Base-by-base conservation (phyloP, 1,140 invertebrate genomes). In the Drosophila grimshawi region DNA sequence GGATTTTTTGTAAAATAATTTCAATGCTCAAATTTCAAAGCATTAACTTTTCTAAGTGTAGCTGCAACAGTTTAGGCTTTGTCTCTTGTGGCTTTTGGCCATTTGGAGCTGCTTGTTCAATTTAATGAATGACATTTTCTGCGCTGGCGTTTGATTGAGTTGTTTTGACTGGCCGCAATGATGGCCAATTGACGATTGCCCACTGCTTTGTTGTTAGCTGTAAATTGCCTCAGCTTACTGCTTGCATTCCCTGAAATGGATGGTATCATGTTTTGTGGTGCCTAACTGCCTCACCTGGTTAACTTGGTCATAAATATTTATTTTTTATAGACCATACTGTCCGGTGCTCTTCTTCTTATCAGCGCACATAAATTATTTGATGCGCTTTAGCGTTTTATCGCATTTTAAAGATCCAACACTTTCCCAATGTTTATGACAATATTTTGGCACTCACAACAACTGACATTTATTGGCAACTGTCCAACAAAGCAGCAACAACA, bases 361-460 rank as follows among this genome's bases (percentile, higher is more conserved):
- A 72, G 32, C 6, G 5, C 46, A 29, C 83, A 88, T 86, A 88
- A 88, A 86, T 86, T 74, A 82, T 83, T 57, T 78, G 85, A 86
- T 83, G 83, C 83, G 83, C 83, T 77, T 86, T 82, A 86, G 79
- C 83, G 83, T 88, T 86, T 86, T 86, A 86, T 86, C 83, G 83
- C 83, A 81, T 37, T 88, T 86, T 86, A 80, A 86, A 86, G 68
- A 70, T 76, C 61, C 77, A 59, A 60, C 19, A 0, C 78, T 46
- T 37, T 33, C 29, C 8, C 65, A 45, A 81, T 77, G 80, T 80
- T 86, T 86, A 88, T 86, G 82, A 77, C 83, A 79, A 82, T 82
- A 82, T 86, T 86, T 86, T 83, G 82, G 82, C 82, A 77, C 56
- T 57, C 64, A 64, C 67, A 66, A 81, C 81, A 86, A 79, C 66